A percentile compares a stretch with the other conserved stretches of the same genome.
Conservation (phyloP, 2,797 vertebrate species). For the Poecile montanus region DNA sequence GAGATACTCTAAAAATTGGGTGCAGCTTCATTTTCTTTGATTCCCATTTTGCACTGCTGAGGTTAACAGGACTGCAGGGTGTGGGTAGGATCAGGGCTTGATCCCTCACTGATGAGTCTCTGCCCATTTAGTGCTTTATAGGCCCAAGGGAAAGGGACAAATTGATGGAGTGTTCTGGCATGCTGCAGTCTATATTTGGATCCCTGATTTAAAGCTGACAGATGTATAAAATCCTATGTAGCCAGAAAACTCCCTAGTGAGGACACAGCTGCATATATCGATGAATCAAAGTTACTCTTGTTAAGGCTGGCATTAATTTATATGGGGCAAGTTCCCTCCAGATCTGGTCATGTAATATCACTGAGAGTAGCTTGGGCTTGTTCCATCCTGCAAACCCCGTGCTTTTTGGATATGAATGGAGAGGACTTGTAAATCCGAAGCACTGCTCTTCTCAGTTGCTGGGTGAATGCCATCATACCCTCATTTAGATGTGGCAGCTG, state of each 20-base stretch:
- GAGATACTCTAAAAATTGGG: not conserved
- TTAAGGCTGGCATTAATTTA: constrained; percentile 47
- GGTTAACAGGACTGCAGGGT: not conserved
- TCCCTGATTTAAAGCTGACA: constrained; percentile 64
- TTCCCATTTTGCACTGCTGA: not conserved
- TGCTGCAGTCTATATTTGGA: constrained; percentile 8
- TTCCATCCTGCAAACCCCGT: not conserved
- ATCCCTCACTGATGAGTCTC: constrained; percentile 6
- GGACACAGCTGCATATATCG: constrained; percentile 38
- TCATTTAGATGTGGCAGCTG: constrained; percentile 54
- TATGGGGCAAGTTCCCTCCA: constrained; percentile 24
- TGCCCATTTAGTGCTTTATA: constrained; percentile 20
- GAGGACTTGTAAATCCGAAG: constrained; percentile 21
- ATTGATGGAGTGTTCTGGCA: constrained; percentile 6
- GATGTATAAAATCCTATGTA: constrained; percentile 37
- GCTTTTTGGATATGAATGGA: constrained; percentile 29
- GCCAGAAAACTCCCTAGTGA: constrained; percentile 35
- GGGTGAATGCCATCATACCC: constrained; percentile 39
- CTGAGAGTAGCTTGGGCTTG: not conserved
- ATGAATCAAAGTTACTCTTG: constrained; percentile 37
- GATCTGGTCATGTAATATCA: constrained; percentile 17
- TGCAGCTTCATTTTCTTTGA: not conserved
- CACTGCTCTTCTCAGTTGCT: constrained; percentile 49
- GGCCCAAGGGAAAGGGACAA: constrained; percentile 16
- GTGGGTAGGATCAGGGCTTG: not conserved